These are phyloP conservation scores for Loris lydekkerianus DNA, from an alignment of 2,797 vertebrate genomes.

Conservation along the genomic window DNA sequence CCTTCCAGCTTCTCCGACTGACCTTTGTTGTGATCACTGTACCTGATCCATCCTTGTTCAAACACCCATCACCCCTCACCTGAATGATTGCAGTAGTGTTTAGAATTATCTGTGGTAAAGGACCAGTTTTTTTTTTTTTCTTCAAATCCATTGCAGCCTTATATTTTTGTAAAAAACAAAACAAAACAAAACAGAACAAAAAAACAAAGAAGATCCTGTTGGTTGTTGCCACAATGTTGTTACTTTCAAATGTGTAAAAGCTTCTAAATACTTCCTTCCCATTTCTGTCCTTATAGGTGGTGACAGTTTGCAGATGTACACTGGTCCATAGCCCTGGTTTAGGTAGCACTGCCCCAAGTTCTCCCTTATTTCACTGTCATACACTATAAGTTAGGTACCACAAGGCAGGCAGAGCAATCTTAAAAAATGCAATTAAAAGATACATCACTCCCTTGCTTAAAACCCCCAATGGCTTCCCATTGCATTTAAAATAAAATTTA, in stretches of 20 bases:
- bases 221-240: neutral
- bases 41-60: neutral
- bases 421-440: neutral
- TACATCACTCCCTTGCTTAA: neutral
- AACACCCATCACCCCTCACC: neutral
- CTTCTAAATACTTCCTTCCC: neutral
- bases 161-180: slow-evolving; percentile 7
- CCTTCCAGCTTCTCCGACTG: neutral
- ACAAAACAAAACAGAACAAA: neutral
- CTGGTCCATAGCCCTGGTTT: neutral
- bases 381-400: neutral
- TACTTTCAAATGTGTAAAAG: neutral
- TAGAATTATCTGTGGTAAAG: neutral
- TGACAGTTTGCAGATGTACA: neutral
- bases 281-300: neutral
- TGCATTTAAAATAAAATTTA: slow-evolving; percentile 14
- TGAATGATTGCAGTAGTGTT: neutral
- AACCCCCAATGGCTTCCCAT: neutral
- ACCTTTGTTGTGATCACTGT: neutral
- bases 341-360: neutral
- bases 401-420: neutral
- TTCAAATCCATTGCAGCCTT: neutral
- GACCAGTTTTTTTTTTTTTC: neutral
- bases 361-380: neutral
- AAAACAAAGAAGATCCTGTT: neutral